These are phyloP conservation scores for Chalcis sispes DNA, from an alignment of 2,888 invertebrate genomes.

Conservation along the genomic window DNA sequence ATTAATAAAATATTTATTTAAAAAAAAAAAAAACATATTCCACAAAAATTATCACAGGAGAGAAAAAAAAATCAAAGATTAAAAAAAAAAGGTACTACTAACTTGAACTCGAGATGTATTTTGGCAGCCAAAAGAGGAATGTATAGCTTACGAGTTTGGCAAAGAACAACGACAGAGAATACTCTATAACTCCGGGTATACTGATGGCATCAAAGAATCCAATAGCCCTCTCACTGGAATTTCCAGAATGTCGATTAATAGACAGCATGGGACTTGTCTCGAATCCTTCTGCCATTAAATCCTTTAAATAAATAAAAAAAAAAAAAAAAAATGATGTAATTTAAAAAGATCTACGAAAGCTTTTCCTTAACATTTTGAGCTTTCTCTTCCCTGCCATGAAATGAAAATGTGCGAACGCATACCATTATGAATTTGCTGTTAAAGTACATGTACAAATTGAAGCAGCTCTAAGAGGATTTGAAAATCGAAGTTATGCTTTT, in stretches of 20 bases:
- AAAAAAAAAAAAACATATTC: background rate
- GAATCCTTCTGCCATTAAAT: constrained; percentile 52
- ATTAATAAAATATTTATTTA: background rate
- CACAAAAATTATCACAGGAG: background rate
- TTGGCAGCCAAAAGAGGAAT: constrained; percentile 96
- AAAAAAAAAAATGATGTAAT: background rate
- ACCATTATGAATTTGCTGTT: background rate
- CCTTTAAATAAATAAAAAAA: constrained; percentile 61
- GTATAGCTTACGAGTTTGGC: constrained; percentile 98
- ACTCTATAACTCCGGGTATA: constrained; percentile 96
- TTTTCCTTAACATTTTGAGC: no score
- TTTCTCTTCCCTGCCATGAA: background rate
- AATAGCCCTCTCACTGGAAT: constrained; percentile 79
- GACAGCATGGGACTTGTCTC: constrained; percentile 75
- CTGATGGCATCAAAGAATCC: constrained; percentile 86
- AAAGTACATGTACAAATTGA: background rate
- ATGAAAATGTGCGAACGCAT: background rate
- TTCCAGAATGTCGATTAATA: constrained; percentile 62
- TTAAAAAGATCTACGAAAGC: no score
- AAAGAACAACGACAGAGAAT: constrained; percentile 94
- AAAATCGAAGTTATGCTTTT: background rate
- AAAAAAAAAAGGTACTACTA: constrained; percentile 75
- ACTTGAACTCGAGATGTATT: constrained; percentile 91
- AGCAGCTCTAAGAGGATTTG: constrained; percentile 6
- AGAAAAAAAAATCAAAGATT: constrained; percentile 1